Conservation (phyloP, 2,888 invertebrate species). For the Cepaea hortensis region DNA sequence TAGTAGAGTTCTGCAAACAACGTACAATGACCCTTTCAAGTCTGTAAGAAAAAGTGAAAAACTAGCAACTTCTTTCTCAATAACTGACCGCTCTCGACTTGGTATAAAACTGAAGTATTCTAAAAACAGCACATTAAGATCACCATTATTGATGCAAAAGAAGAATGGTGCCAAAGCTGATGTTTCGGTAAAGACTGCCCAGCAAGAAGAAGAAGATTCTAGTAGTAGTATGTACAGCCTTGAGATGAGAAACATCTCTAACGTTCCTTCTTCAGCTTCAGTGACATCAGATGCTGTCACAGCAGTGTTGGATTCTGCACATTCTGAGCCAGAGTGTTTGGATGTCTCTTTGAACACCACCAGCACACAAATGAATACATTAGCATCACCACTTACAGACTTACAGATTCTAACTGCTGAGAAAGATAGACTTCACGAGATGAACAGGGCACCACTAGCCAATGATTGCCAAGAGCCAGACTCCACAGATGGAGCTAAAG, state of each 20-base stretch:
- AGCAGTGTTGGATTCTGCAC: not conserved
- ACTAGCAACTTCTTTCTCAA: not conserved
- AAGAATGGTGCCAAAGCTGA: constrained; percentile 5
- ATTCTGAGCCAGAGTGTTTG: not conserved
- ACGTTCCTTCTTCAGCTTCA: not conserved
- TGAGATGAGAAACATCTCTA: too few relatives aligned
- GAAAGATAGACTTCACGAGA: not conserved
- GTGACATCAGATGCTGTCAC: not conserved
- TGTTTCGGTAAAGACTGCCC: not conserved
- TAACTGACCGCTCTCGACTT: not conserved
- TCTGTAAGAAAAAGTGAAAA: not conserved
- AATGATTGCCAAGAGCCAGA: not conserved
- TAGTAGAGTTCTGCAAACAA: constrained; percentile 20
- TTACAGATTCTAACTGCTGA: not conserved
- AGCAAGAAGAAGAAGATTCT: too few relatives aligned
- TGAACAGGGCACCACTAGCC: not conserved
- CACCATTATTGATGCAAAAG: not conserved
- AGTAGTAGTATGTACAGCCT: not conserved
- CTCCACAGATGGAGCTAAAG: too few relatives aligned
- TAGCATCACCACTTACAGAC: not conserved
- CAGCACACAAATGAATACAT: not conserved
- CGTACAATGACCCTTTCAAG: constrained; percentile 38
- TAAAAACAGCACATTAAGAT: not conserved
- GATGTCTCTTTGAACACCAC: not conserved
- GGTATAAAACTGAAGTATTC: constrained; percentile 24